Percentiles rank a stretch among this genome's conserved stretches.
Conservation (phyloP, 2,113 vertebrate species). For the Ctenodactylus gundi region DNA sequence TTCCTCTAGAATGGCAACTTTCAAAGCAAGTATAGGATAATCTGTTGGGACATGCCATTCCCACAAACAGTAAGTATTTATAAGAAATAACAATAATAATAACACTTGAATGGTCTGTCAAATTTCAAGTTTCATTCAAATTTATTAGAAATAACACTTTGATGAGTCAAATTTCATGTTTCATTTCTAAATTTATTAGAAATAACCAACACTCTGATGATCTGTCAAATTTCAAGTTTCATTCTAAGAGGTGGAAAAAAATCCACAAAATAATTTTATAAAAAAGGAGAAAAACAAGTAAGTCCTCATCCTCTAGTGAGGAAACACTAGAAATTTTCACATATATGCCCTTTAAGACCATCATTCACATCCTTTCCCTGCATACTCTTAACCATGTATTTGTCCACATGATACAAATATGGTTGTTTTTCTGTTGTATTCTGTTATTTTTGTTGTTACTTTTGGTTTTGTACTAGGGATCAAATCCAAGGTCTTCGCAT, state of each 20-base stretch:
- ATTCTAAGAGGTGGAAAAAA: not conserved
- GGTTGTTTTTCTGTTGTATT: no score
- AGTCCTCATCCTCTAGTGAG: not conserved
- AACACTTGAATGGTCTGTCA: not conserved
- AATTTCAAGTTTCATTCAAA: not conserved
- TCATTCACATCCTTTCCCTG: not conserved
- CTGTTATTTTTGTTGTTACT: no score
- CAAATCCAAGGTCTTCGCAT: not conserved
- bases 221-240: constrained; percentile 14
- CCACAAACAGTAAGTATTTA: not conserved
- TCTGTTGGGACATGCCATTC: not conserved
- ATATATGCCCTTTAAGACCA: not conserved
- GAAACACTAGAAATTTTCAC: not conserved
- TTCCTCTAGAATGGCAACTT: constrained; percentile 13
- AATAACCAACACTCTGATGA: constrained; percentile 18
- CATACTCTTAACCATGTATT: not conserved
- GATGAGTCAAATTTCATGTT: not conserved
- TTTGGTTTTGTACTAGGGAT: not conserved
- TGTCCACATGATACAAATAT: not conserved
- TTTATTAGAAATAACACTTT: no score
- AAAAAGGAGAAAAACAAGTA: not conserved
- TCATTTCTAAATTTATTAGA: no score
- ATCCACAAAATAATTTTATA: no score
- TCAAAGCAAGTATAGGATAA: not conserved
- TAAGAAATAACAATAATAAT: not conserved